Conservation (phyloP, 2,888 invertebrate genomes). For the Nymphalis c-album region DNA sequence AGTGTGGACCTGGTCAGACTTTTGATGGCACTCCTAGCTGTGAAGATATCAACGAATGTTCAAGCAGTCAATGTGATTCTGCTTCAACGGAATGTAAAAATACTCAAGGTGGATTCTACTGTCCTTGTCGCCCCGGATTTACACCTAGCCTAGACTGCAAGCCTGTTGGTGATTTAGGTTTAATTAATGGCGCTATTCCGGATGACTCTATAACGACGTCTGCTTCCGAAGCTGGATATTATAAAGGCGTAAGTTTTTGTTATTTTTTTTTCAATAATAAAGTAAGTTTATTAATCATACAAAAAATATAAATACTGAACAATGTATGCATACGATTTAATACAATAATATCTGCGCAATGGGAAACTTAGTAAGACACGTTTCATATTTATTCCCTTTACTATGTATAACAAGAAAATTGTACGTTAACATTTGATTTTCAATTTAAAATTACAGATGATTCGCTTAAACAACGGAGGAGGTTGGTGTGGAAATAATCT, state of each 20-base stretch:
- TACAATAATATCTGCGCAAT: no score
- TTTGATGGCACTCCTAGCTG: constrained; percentile 93
- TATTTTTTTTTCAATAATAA: no score
- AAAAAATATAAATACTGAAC: no score
- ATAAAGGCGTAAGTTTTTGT: constrained; percentile 85
- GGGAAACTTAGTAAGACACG: no score
- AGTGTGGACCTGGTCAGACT: constrained; percentile 91
- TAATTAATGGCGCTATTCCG: constrained; percentile 93
- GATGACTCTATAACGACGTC: constrained; percentile 94
- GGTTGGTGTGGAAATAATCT: constrained; percentile 95
- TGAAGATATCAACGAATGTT: constrained; percentile 95
- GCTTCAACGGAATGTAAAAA: constrained; percentile 95
- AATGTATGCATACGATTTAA: no score
- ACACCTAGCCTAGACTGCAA: constrained; percentile 92
- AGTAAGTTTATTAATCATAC: no score
- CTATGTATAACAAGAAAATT: neutral
- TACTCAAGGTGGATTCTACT: constrained; percentile 92
- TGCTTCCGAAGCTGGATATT: constrained; percentile 89
- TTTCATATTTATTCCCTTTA: no score
- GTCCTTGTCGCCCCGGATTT: constrained; percentile 92
- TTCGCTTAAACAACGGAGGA: constrained; percentile 89
- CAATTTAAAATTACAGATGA: constrained; percentile 80
- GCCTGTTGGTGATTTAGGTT: constrained; percentile 93
- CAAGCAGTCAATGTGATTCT: constrained; percentile 92
- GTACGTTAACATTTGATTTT: neutral